Evolutionary conservation across 1,140 invertebrate genomes (phyloP).

Genomic region (Rhagoletis pomonella): DNA sequence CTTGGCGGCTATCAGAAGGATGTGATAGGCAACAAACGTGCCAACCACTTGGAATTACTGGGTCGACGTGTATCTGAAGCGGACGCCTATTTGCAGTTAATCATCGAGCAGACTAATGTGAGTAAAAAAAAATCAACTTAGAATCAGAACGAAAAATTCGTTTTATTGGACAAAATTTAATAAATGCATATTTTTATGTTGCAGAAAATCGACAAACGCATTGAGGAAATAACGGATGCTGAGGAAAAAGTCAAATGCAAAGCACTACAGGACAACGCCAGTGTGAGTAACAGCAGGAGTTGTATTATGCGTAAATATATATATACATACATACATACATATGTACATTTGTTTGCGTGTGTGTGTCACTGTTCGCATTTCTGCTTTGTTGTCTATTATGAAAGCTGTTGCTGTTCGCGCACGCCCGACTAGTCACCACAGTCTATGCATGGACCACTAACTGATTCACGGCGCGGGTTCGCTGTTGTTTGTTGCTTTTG

Average conservation of each 20-base stretch:
- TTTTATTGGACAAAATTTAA: background rate
- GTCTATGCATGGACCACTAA: background rate
- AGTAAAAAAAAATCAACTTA: slow-evolving; percentile 65
- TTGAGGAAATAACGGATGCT: slow-evolving; percentile 79
- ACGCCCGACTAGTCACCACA: background rate
- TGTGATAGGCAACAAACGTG: slow-evolving; percentile 67
- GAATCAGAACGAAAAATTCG: background rate
- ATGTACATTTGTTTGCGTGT: background rate
- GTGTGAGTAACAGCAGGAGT: slow-evolving; percentile 63
- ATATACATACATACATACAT: too few species aligned
- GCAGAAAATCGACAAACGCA: slow-evolving; percentile 81
- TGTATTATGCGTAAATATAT: background rate
- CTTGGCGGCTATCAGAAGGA: slow-evolving; percentile 72
- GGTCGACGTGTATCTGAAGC: slow-evolving; percentile 95
- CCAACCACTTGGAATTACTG: slow-evolving; percentile 77
- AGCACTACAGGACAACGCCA: slow-evolving; percentile 76
- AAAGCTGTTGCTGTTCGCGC: background rate
- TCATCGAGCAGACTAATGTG: slow-evolving; percentile 94
- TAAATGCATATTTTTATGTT: slow-evolving; percentile 57
- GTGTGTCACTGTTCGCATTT: background rate
- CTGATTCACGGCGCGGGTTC: background rate
- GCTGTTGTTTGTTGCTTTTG: slow-evolving; percentile 5
- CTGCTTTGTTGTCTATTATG: background rate
- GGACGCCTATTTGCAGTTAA: slow-evolving; percentile 95
- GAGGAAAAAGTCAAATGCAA: slow-evolving; percentile 81